A percentile compares a stretch with the other conserved stretches of the same genome.
These are phyloP conservation scores for Dicycla oo DNA, from an alignment of 2,888 invertebrate species.

Conservation along the genomic window DNA sequence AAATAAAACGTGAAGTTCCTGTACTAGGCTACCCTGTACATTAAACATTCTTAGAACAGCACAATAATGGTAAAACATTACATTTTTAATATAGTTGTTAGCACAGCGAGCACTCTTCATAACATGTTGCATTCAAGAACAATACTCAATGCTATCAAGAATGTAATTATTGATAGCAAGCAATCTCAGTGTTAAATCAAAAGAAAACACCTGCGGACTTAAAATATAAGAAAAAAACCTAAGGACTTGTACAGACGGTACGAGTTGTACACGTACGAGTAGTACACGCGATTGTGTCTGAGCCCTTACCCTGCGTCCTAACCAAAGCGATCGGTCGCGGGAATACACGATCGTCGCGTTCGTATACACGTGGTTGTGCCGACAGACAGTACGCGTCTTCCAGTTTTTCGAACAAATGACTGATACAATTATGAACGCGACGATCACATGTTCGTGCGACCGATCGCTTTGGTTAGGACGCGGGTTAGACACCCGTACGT, in stretches of 20 bases:
- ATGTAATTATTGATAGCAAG: constrained; percentile 45
- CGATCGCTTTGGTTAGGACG: neutral
- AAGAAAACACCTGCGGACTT: neutral
- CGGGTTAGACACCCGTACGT: no score
- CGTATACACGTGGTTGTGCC: neutral
- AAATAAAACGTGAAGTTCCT: no score
- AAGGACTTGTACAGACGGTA: neutral
- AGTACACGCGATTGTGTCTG: neutral
- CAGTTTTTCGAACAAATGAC: neutral
- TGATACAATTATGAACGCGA: neutral
- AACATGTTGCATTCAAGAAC: constrained; percentile 2
- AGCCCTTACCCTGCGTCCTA: neutral
- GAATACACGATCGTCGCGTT: neutral
- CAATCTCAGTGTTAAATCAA: constrained; percentile 20
- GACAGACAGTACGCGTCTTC: neutral
- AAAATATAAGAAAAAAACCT: no score
- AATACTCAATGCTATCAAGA: no score
- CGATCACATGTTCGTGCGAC: neutral
- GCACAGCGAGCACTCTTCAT: constrained; percentile 15
- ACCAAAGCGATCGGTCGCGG: neutral
- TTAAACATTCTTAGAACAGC: neutral
- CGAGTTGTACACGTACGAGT: no score
- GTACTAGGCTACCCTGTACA: no score
- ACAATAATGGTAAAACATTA: constrained; percentile 1
- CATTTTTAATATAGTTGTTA: constrained; percentile 33